phyloP scores from a whole-genome alignment of 2,113 vertebrate genomes.

The Alexandromys fortis region DNA sequence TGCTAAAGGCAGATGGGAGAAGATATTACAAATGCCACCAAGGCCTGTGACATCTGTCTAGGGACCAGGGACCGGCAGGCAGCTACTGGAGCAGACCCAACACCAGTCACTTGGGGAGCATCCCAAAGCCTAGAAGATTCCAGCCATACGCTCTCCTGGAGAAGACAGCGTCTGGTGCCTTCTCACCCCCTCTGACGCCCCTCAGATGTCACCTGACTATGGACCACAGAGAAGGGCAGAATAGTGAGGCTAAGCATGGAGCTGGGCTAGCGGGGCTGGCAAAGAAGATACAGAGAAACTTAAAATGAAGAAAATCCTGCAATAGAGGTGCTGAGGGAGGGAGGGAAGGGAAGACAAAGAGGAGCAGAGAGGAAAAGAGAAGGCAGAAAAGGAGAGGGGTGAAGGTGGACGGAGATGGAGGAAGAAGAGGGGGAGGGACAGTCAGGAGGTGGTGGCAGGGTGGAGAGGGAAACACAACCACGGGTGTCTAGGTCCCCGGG shows the following conservation, averaged over 20 bases:
- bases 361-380: rapidly evolving
- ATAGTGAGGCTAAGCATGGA: background rate
- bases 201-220: background rate
- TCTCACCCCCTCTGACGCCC: rapidly evolving
- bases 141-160: background rate
- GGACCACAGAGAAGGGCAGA: background rate
- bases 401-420: no score
- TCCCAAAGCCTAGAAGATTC: background rate
- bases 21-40: background rate
- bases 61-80: background rate
- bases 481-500: background rate
- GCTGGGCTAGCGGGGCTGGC: background rate
- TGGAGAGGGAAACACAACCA: no score
- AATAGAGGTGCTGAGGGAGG: rapidly evolving
- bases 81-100: background rate
- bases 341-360: no score
- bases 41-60: background rate
- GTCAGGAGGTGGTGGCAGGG: background rate
- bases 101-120: rapidly evolving
- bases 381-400: rapidly evolving
- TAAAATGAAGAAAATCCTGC: background rate
- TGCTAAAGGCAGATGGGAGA: background rate
- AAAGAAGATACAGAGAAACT: background rate
- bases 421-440: rapidly evolving
- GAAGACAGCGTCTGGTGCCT: background rate